Base-by-base conservation (phyloP, 2,888 invertebrate genomes). In the Anoplius nigerrimus region DNA sequence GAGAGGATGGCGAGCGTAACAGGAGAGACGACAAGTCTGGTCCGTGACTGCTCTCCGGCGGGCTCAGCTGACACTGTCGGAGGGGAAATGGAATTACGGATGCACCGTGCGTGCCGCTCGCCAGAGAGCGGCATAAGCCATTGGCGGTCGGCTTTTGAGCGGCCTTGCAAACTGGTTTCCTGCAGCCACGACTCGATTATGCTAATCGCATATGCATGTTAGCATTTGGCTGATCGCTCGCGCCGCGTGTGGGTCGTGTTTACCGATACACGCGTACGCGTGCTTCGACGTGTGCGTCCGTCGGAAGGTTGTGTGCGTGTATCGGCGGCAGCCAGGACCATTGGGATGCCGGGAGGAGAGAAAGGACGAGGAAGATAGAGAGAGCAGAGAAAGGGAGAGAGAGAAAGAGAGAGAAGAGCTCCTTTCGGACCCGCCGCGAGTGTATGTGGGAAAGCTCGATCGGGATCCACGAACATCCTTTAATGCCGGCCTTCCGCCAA, bases 81-180 rank as follows among this genome's bases (percentile, higher is more conserved):
- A 69, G 68, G 72, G 72, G 65, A 72, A 71, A 78, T 69, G 73
- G 76, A 81, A 85, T 86, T 85, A 84, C 83, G 81, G 82, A 86
- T 84, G 86, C 86, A 81, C 76, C 79, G 76, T 78, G 80, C 79
- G 82, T 80, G 75, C 73, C 75, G 69, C 67, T 71, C 62, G 72
- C 64, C 56, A 56, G 62, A 69, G 74, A 76, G 69, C 68, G 74
- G 71, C 77, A 80, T 79, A 78, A 82, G 80, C 80, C 77, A 81
- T 83, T 79, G 80, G 80, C 81, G 81, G 83, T 74, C 80, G 78
- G 83, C 80, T 83, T 83, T 82, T 82, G 76, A 82, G 81, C 85
- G 87, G 86, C 88, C 87, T 87, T 87, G 88, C 86, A 88, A 88
- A 88, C 88, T 87, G 88, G 88, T 88, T 88, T 82, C 82, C 84